These are phyloP conservation scores for Hirundo rustica DNA, from an alignment of 2,797 vertebrate species.

Conservation along the genomic window DNA sequence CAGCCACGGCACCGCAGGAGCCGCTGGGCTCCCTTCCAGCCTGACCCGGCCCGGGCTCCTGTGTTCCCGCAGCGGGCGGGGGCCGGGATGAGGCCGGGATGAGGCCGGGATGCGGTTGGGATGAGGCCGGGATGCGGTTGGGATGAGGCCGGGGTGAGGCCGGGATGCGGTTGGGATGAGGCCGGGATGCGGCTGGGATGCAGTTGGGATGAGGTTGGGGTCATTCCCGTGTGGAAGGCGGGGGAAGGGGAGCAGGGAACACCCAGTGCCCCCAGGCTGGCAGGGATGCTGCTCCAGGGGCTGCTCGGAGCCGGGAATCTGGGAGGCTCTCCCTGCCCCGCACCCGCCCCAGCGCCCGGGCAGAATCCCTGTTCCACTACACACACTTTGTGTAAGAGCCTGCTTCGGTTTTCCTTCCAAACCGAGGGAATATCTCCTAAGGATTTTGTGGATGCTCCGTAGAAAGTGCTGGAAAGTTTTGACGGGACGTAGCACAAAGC, in stretches of 20 bases:
- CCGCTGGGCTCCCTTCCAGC: background rate
- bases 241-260: background rate
- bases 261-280: background rate
- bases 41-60: background rate
- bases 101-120: too few species aligned
- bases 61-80: background rate
- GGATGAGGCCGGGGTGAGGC: too few species aligned
- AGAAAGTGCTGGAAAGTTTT: background rate
- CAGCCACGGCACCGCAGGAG: background rate
- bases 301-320: background rate
- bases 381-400: background rate
- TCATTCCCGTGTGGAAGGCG: background rate
- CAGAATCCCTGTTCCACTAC: fast-evolving
- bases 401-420: background rate
- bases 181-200: background rate
- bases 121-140: too few species aligned
- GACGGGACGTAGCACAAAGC: background rate
- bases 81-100: background rate
- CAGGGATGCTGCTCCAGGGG: background rate
- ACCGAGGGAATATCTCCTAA: background rate
- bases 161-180: background rate
- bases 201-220: background rate
- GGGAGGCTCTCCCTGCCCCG: background rate
- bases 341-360: fast-evolving
- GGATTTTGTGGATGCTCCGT: background rate